Evolutionary conservation across 2,113 vertebrate species (phyloP), one percentile per base, ranked within the genome.

Genomic region (Aphyosemion australe): DNA sequence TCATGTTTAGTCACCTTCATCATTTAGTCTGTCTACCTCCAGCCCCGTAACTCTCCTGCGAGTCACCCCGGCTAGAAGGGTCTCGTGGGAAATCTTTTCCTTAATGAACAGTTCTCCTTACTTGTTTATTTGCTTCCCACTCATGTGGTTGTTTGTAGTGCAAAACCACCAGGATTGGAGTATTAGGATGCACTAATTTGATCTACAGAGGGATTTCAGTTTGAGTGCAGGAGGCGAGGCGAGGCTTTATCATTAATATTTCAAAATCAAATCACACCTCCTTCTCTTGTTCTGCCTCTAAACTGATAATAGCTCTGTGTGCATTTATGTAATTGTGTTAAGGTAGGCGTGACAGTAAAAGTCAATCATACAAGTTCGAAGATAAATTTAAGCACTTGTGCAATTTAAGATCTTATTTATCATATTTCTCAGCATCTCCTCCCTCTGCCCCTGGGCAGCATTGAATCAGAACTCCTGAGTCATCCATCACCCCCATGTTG

Each of bases 241-340:
- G 31, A 62, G 68, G 61, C 47, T 4, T 45, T 15, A 47, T 77
- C 82, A 83, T 89, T 80, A 84, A 87, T 82, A 69, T 83, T 89
- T 89, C 58, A 86, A 84, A 65, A 79, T 81, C 72, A 78, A 83
- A 90, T 89, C 79, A 76, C 41, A 54, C 56, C 31, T 73, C 61
- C 45, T 41, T 47, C 43, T 69, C 49, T 57, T 51, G 60, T 79
- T 84, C 9, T 71, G 52, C 74, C 69, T 64, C 20, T 54, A 41
- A 65, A 34, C 45, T 46, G 56, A 63, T 68, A 45, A 26, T n/a
- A 13, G 39, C 52, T 49, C 20, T 59, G 46, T 65, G 55, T 65
- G 50, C 8, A 20, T 50, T 56, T 52, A 12, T 62, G 58, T 19
- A 32, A 21, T 69, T 68, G 34, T 31, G 18, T 4, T 0, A 49